Evolutionary conservation across 2,888 invertebrate species (phyloP), one percentile per base, ranked within the genome.

Genomic region (Oxyscelio sp.): DNA sequence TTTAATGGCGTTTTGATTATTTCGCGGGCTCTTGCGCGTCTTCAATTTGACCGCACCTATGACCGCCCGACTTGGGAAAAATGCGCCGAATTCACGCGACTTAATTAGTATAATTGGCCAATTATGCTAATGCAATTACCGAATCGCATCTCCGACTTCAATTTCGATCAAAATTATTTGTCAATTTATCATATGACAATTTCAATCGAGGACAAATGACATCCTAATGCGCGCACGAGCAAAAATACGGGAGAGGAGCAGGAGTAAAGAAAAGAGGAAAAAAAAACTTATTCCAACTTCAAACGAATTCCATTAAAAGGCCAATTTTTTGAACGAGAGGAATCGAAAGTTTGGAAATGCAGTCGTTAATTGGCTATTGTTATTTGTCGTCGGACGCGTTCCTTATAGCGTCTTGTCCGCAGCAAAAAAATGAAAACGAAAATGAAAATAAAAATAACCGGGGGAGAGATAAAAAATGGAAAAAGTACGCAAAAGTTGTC

Each of bases 71-170:
- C n/a, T 27, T 27, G 27, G 27, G 27, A 27, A 27, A 27, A 27
- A 24, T n/a, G n/a, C n/a, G n/a, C n/a, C n/a, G n/a, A n/a, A n/a
- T n/a, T n/a, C n/a, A n/a, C n/a, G n/a, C 66, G 40, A 77, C 66
- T 77, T 77, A 59, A 77, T 68, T 68, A 68, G 58, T 56, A 58
- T 77, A 77, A 77, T 77, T 68, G 66, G 66, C 59, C 77, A 77
- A 77, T 77, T 77, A 77, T 77, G 77, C 59, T 66, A 77, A 77
- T 77, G 77, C 77, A 68, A 77, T 77, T 68, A 68, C 56, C 75
- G 50, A 66, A 77, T 58, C 66, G 65, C 56, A 45, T 43, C 45
- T 24, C 34, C 61, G 54, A 61, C 43, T 40, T 45, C 66, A 58
- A 65, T 77, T 65, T 48, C 45, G 56, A 34, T 24, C 38, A 27